Evolutionary conservation across 2,113 vertebrate species (phyloP).

Genomic region (Scatophagus argus): DNA sequence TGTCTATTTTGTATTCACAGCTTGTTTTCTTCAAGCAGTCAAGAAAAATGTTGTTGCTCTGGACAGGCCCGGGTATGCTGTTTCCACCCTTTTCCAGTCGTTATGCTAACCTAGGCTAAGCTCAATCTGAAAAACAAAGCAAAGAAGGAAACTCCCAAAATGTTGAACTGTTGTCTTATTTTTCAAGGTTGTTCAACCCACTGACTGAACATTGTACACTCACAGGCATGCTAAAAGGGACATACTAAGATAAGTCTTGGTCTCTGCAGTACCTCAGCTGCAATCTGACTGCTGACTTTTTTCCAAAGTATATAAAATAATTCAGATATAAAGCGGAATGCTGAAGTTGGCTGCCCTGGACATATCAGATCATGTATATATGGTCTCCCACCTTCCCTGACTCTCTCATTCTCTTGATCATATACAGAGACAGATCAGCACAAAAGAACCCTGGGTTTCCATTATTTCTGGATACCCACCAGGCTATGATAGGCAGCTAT

Average conservation of each 20-base stretch:
- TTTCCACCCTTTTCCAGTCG: neutral
- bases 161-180: neutral
- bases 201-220: neutral
- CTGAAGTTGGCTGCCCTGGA: slow-evolving; percentile 53
- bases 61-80: neutral
- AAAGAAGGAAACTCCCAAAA: neutral
- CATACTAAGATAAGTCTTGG: neutral
- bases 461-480: slow-evolving; percentile 14
- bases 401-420: slow-evolving; percentile 49
- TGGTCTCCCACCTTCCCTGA: slow-evolving; percentile 32
- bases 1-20: neutral
- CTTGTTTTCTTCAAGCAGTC: too few relatives aligned
- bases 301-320: slow-evolving; percentile 33
- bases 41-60: too few relatives aligned
- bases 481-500: slow-evolving; percentile 36
- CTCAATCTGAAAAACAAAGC: neutral
- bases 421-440: slow-evolving; percentile 39
- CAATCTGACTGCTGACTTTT: slow-evolving; percentile 32
- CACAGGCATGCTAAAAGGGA: neutral
- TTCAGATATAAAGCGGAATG: slow-evolving; percentile 40
- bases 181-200: neutral
- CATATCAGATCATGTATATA: slow-evolving; percentile 66
- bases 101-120: neutral
- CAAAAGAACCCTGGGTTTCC: slow-evolving; percentile 46
- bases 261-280: slow-evolving; percentile 25